Base-by-base conservation (phyloP, 1,140 invertebrate genomes). In the Penaeus chinensis region DNA sequence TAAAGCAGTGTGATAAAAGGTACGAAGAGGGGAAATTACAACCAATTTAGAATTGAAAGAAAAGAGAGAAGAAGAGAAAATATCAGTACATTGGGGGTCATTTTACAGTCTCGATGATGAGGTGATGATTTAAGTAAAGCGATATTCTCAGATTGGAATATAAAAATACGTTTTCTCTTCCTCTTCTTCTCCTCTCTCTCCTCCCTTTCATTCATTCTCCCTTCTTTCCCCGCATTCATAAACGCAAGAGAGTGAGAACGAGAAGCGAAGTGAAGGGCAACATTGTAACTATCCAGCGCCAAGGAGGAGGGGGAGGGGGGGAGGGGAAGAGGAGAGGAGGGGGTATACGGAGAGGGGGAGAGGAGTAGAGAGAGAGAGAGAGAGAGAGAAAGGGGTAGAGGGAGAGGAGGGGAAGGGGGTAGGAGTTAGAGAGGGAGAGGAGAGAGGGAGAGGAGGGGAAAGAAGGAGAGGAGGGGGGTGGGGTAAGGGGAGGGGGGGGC, bases 231-330 rank as follows among this genome's bases (percentile, higher is more conserved):
- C 18, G 18, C 22, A 24, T 22, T 47, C 69, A 42, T 27, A 32
- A 65, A 74, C 77, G 42, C 69, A 65, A 71, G 77, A 65, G 84
- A 76, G 77, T 71, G 77, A 61, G 84, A 86, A 81, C 77, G 77
- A 78, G 78, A 74, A 81, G 78, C 18, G 78, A 63, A n/a, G 37
- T 2, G 65, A 83, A 42, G 82, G 77, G 2, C 11, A 16, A 54
- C 54, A 54, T 54, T 54, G 54, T 54, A 54, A 54, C 54, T 8
- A 54, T 54, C 54, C 54, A 54, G 11, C 54, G 54, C 1, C 54
- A 54, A 54, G 37, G 37, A 42, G 77, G 32, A 32, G 22, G 62
- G 74, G 63, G 83, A 61, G 62, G 54, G 20, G 60, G 18, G 2
- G 8, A 37, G 62, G 32, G n/a, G 22, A 22, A 80, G 76, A 65